Percentiles rank a stretch among this genome's conserved stretches.
phyloP scores from a whole-genome alignment of 2,888 invertebrate species.

The Dioctria rufipes region DNA sequence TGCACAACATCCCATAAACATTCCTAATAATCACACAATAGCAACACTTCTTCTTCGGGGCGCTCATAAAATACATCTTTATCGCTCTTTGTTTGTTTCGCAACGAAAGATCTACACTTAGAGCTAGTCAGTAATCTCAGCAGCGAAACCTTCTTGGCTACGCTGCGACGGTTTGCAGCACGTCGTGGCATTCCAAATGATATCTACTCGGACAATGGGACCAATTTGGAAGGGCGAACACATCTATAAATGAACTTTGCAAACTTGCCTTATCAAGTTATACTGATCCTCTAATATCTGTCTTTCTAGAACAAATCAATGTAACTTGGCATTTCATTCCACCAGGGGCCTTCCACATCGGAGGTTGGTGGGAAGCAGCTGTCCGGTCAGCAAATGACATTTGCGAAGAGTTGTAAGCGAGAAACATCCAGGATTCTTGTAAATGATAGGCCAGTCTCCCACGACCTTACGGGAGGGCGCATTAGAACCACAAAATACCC shows the following conservation, averaged over 20 bases:
- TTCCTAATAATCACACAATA: constrained; percentile 4
- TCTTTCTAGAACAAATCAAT: not conserved
- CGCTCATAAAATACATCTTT: not conserved
- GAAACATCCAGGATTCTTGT: constrained; percentile 44
- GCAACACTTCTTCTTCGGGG: constrained; percentile 18
- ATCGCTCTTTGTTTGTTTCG: constrained; percentile 8
- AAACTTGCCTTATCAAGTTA: not conserved
- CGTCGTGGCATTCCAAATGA: constrained; percentile 3
- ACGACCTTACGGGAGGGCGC: constrained; percentile 60
- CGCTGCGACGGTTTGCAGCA: constrained; percentile 8
- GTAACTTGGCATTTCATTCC: constrained; percentile 60
- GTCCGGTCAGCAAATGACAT: too few species aligned
- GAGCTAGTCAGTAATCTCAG: constrained; percentile 16
- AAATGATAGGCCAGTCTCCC: not conserved
- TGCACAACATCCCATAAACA: too few species aligned
- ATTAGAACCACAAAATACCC: constrained; percentile 49
- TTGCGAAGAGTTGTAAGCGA: too few species aligned
- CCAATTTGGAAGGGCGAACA: constrained; percentile 14
- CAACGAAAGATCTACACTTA: constrained; percentile 28
- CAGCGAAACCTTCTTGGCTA: constrained; percentile 18
- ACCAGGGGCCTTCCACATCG: constrained; percentile 35
- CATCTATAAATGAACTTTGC: too few species aligned
- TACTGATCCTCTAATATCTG: not conserved
- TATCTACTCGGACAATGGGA: constrained; percentile 28
- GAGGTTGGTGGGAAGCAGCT: constrained; percentile 50